Conservation (phyloP, 2,888 invertebrate species). For the Trissoscelio sp. region DNA sequence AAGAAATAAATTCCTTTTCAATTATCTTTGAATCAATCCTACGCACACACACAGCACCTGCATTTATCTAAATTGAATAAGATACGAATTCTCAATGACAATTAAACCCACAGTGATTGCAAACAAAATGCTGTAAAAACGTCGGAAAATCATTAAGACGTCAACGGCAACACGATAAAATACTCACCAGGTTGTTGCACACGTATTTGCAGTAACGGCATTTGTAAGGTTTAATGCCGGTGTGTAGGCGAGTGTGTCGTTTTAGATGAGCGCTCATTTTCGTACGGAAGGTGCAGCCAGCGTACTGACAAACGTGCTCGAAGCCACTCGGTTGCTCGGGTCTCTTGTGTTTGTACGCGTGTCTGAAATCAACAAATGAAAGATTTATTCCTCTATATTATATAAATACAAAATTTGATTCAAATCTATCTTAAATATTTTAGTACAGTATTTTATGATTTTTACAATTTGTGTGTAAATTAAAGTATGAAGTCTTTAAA, state of each 20-base stretch:
- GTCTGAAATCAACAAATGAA: conserved; percentile 74
- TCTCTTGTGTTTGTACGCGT: conserved; percentile 74
- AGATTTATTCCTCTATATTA: conserved; percentile 4
- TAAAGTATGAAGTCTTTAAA: no score
- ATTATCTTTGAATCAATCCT: not conserved
- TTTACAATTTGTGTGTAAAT: no score
- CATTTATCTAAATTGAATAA: conserved; percentile 14
- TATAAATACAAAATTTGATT: no score
- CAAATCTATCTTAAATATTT: no score
- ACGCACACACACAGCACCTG: no score
- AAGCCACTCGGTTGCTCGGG: conserved; percentile 43
- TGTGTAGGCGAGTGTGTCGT: conserved; percentile 91
- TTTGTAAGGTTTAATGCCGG: conserved; percentile 91
- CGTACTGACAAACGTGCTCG: conserved; percentile 74
- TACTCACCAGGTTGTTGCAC: conserved; percentile 90
- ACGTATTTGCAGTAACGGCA: conserved; percentile 93
- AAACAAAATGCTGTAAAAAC: conserved; percentile 36
- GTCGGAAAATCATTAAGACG: conserved; percentile 61
- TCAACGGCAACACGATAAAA: conserved; percentile 48
- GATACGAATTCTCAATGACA: not conserved
- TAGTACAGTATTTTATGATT: no score
- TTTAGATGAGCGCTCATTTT: conserved; percentile 89
- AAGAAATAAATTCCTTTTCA: no score
- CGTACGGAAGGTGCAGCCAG: conserved; percentile 88
- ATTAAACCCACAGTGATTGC: conserved; percentile 15